phyloP scores from a whole-genome alignment of 2,797 vertebrate genomes.

The Spea hammondii region DNA sequence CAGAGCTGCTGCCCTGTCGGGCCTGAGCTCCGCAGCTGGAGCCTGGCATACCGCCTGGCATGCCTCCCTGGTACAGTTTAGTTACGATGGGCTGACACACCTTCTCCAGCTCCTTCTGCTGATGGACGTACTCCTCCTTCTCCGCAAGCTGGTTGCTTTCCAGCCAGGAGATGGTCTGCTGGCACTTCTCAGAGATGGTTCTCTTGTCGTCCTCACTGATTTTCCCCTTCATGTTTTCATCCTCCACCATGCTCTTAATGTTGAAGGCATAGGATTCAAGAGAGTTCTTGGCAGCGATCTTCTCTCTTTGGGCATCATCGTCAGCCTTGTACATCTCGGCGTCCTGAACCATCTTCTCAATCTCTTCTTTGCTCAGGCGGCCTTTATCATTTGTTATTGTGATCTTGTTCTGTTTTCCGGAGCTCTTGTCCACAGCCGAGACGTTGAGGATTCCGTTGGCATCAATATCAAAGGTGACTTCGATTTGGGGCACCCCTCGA shows the following conservation, averaged over 20 bases:
- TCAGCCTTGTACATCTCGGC: slow-evolving; percentile 59
- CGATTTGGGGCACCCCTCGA: slow-evolving; percentile 68
- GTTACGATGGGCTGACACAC: slow-evolving; percentile 54
- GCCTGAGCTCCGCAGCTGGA: slow-evolving; percentile 47
- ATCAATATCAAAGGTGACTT: slow-evolving; percentile 73
- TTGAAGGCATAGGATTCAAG: slow-evolving; percentile 62
- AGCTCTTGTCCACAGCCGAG: slow-evolving; percentile 59
- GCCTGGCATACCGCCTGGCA: slow-evolving; percentile 7
- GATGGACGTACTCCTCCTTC: slow-evolving; percentile 56
- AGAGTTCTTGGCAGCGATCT: slow-evolving; percentile 60
- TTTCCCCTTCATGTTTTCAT: slow-evolving; percentile 53
- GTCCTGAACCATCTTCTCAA: slow-evolving; percentile 62
- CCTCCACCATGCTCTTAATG: slow-evolving; percentile 53
- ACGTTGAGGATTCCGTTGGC: slow-evolving; percentile 69
- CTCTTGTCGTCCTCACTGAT: slow-evolving; percentile 54
- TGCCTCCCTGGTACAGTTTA: slow-evolving; percentile 38
- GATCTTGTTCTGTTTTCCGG: slow-evolving; percentile 60
- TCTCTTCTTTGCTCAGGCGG: slow-evolving; percentile 66
- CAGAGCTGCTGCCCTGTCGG: neutral
- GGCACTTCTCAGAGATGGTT: slow-evolving; percentile 57
- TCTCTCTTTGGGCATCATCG: slow-evolving; percentile 60
- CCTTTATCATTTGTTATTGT: slow-evolving; percentile 53
- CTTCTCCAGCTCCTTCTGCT: slow-evolving; percentile 55
- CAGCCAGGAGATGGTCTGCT: slow-evolving; percentile 57
- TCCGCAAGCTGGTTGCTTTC: slow-evolving; percentile 56